Percentiles rank a stretch among this genome's conserved stretches.
Evolutionary conservation across 2,797 vertebrate genomes (phyloP).

Genomic region (Kryptopterus vitreolus): DNA sequence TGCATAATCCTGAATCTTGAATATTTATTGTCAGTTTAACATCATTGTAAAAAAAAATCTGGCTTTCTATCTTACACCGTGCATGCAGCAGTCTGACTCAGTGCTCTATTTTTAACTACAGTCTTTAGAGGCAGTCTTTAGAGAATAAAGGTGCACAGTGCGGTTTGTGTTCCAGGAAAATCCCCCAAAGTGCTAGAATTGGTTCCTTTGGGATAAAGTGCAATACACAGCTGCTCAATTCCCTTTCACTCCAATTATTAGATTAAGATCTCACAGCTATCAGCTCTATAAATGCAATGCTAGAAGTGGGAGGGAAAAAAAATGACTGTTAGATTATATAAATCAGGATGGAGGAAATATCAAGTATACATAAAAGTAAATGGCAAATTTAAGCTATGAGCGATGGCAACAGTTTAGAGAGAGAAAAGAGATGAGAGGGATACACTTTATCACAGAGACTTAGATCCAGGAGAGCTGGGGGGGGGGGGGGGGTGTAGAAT

Average conservation of each 20-base stretch:
- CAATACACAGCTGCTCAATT: conserved; percentile 16
- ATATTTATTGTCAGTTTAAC: conserved; percentile 2
- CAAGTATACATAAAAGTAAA: conserved; percentile 27
- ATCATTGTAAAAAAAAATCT: not conserved
- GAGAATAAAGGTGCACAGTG: conserved; percentile 24
- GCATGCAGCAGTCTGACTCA: conserved; percentile 14
- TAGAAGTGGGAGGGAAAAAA: not conserved
- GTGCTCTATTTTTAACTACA: conserved; percentile 24
- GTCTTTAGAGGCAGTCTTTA: conserved; percentile 27
- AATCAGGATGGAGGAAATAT: conserved; percentile 34
- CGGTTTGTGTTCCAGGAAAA: conserved; percentile 14
- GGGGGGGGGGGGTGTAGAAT: not conserved
- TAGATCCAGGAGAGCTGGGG: not conserved
- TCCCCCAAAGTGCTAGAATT: conserved; percentile 9
- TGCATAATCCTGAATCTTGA: not conserved
- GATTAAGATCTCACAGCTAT: conserved; percentile 34
- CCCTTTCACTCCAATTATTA: conserved; percentile 44
- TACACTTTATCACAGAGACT: not conserved
- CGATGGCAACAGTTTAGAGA: conserved; percentile 17
- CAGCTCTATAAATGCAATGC: conserved; percentile 16
- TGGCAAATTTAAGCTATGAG: conserved; percentile 39
- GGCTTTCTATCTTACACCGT: conserved; percentile 1
- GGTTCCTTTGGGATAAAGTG: conserved; percentile 7
- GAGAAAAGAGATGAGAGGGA: conserved; percentile 18
- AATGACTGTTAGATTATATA: conserved; percentile 19